Conservation (phyloP, 2,797 vertebrate genomes). For the Pampus argenteus region DNA sequence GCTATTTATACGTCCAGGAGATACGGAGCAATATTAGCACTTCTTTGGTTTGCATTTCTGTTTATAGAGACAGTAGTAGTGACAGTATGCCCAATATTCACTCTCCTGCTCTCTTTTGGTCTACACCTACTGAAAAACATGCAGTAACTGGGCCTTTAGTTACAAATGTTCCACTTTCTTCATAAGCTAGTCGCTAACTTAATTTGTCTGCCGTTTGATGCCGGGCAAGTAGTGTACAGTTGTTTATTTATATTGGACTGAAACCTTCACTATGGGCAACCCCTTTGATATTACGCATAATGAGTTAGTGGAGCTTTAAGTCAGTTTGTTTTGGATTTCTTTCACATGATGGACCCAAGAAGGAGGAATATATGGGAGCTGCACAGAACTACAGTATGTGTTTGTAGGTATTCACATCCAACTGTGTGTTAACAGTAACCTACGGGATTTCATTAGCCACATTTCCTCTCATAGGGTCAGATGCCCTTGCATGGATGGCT, state of each 20-base stretch:
- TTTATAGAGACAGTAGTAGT: background rate
- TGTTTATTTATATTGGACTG: background rate
- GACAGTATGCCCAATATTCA: too few relatives aligned
- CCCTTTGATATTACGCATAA: background rate
- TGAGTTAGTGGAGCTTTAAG: background rate
- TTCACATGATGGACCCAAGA: background rate
- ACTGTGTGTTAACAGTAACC: slow-evolving; percentile 24
- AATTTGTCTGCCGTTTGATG: background rate
- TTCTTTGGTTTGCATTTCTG: background rate
- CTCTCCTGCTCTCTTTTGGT: background rate
- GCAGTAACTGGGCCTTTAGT: slow-evolving; percentile 7
- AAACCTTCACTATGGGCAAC: background rate
- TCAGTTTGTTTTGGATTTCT: background rate
- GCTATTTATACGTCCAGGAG: background rate
- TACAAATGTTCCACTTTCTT: slow-evolving; percentile 32
- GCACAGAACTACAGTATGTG: background rate
- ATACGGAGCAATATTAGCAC: background rate
- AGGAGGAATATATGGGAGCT: background rate
- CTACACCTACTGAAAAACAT: background rate
- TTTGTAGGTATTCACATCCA: slow-evolving; percentile 8
- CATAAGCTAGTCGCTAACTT: slow-evolving; percentile 7
- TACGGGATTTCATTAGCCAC: slow-evolving; percentile 56
- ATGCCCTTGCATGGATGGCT: slow-evolving; percentile 51
- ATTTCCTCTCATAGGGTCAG: slow-evolving; percentile 51
- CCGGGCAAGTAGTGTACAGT: rapidly evolving